A percentile compares a stretch with the other conserved stretches of the same genome.
phyloP scores from a whole-genome alignment of 1,140 invertebrate genomes.

The Asbolus verrucosus region DNA sequence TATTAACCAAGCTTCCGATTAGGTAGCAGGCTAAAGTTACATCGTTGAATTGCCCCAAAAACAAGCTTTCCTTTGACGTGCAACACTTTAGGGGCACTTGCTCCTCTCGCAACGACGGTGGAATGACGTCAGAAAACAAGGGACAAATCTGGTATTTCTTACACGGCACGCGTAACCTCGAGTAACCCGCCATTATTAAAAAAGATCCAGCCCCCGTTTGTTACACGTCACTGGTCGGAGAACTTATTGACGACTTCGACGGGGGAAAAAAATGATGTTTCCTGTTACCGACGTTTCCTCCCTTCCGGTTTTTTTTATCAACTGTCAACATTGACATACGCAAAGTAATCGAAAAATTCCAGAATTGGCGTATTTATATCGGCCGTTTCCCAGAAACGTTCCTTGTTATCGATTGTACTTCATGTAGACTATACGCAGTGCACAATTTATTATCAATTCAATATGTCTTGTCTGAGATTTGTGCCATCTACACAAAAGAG shows the following conservation, averaged over 20 bases:
- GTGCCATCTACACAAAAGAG: not conserved
- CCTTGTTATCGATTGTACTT: not conserved
- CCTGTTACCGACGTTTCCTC: constrained; percentile 1
- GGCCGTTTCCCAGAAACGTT: not conserved
- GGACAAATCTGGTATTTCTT: no score
- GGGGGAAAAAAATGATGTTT: constrained; percentile 6
- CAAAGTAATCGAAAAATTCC: constrained; percentile 10
- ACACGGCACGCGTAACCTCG: no score
- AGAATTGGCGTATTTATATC: not conserved
- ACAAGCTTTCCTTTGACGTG: no score
- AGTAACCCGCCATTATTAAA: constrained; percentile 1
- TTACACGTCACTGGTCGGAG: not conserved
- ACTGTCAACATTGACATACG: constrained; percentile 2
- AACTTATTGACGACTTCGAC: no score
- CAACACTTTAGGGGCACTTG: no score
- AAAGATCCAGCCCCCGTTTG: not conserved
- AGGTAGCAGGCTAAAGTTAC: no score
- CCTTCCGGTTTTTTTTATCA: not conserved
- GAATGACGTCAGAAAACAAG: no score
- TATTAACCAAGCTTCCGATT: no score
- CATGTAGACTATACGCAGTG: not conserved
- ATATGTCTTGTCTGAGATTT: not conserved
- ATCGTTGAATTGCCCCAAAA: no score
- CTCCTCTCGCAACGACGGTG: no score
- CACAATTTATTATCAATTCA: constrained; percentile 6